Evolutionary conservation across 2,113 vertebrate genomes (phyloP).

Genomic region (Cololabis saira): DNA sequence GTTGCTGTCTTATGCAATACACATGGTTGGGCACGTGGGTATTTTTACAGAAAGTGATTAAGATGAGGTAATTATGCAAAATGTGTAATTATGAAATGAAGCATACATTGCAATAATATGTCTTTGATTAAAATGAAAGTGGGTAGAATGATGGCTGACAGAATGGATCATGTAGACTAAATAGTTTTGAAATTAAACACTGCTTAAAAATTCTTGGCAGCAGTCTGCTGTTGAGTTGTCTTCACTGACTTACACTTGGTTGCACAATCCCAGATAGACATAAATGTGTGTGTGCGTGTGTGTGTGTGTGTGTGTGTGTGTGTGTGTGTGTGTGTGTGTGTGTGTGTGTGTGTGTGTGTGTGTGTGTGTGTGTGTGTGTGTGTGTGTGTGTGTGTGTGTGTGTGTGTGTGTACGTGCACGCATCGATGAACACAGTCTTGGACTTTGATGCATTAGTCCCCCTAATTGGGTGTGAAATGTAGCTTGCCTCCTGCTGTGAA

Average conservation of each 20-base stretch:
- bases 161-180: conserved; percentile 37
- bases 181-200: conserved; percentile 49
- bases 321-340: not conserved
- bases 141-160: conserved; percentile 33
- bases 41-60: conserved; percentile 14
- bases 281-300: not conserved
- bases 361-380: not conserved
- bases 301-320: not conserved
- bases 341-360: not conserved
- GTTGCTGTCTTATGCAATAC: conserved; percentile 13
- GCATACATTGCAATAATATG: conserved; percentile 32
- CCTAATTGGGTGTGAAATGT: conserved; percentile 57
- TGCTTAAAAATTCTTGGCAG: conserved; percentile 31
- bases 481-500: conserved; percentile 37
- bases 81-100: conserved; percentile 50
- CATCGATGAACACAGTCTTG: not conserved
- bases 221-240: conserved; percentile 12
- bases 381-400: not conserved
- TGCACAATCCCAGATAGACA: not conserved
- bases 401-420: not conserved
- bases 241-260: conserved; percentile 9
- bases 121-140: conserved; percentile 31
- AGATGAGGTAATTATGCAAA: conserved; percentile 30
- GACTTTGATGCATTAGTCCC: not conserved
- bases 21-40: conserved; percentile 5